Evolutionary conservation across 1,140 invertebrate species (phyloP).

Genomic region (Scaptomyza graminum): DNA sequence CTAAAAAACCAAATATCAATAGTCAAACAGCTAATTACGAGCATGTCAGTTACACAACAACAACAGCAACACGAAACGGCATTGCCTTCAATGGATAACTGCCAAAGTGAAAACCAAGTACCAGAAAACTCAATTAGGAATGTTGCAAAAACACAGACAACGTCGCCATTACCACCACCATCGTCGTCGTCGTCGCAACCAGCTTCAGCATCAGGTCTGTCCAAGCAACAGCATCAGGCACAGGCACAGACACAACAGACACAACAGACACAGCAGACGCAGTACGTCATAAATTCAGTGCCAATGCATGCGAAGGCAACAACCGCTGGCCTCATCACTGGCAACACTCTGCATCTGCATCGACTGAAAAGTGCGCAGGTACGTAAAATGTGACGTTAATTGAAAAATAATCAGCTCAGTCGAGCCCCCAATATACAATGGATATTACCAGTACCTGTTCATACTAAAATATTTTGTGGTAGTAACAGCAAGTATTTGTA

Average conservation of each 20-base stretch:
- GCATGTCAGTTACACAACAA: conserved; percentile 58
- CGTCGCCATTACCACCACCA: not conserved
- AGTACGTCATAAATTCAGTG: conserved; percentile 78
- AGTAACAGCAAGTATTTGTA: too few species aligned
- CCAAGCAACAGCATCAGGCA: conserved; percentile 34
- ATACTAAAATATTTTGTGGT: not conserved
- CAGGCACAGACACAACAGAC: too few species aligned
- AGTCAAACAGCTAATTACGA: conserved; percentile 51
- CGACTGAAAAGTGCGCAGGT: conserved; percentile 69
- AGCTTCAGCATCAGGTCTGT: conserved; percentile 28
- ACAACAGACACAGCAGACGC: conserved; percentile 49
- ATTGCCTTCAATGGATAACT: conserved; percentile 58
- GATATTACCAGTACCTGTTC: too few species aligned
- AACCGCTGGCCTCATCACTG: conserved; percentile 63
- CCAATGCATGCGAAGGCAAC: conserved; percentile 74
- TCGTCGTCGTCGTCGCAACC: conserved; percentile 24
- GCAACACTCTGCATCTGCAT: conserved; percentile 66
- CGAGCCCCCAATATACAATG: conserved; percentile 9
- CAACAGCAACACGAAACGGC: conserved; percentile 29
- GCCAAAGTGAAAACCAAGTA: conserved; percentile 75
- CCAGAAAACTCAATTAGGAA: conserved; percentile 79
- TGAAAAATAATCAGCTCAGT: conserved; percentile 46
- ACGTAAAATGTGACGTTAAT: conserved; percentile 63
- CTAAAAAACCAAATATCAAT: conserved; percentile 17
- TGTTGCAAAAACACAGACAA: conserved; percentile 55